Base-by-base conservation (phyloP, 2,888 invertebrate species). In the Brenthis daphne region DNA sequence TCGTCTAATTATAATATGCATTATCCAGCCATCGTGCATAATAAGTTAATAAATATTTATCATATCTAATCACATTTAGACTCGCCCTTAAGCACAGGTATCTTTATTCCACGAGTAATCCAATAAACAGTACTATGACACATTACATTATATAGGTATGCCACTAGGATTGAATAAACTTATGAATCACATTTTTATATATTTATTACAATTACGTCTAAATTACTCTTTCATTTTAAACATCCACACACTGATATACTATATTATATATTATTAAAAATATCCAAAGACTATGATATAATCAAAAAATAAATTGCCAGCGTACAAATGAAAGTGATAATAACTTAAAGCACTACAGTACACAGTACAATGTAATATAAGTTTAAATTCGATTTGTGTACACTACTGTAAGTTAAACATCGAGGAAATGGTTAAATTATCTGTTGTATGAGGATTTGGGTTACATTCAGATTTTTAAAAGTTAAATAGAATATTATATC, bases 131-230 rank as follows among this genome's bases (percentile, higher is more conserved):
- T 75, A 67, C 78, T 81, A 82, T 77, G 77, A 76, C 73, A 73
- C 75, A 73, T 69, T 70, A 73, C 65, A 69, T 69, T 72, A 64
- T 72, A 76, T 67, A 77, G 80, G 76, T 81, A 83, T 70, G 75
- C 80, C 66, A 77, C 77, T 77, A 79, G 73, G 72, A 73, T 68
- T 77, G 79, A 77, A 83, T 85, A 85, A 84, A 80, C 79, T 81
- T 84, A 84, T 85, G 87, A 88, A 88, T 87, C 88, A 88, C 88
- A 88, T 88, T 88, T 82, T 84, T 71, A 74, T 67, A 71, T 72
- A 70, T 70, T 66, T 60, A 56, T 70, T 73, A 70, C 55, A 60
- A 57, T 69, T 70, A 67, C 37, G 43, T 75, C 63, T 71, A 71
- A 64, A 56, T 64, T 64, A 69, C 37, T 51, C 29, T 61, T 67